These are phyloP conservation scores for Gephyroberyx darwinii DNA, from an alignment of 2,797 vertebrate genomes.

Conservation along the genomic window DNA sequence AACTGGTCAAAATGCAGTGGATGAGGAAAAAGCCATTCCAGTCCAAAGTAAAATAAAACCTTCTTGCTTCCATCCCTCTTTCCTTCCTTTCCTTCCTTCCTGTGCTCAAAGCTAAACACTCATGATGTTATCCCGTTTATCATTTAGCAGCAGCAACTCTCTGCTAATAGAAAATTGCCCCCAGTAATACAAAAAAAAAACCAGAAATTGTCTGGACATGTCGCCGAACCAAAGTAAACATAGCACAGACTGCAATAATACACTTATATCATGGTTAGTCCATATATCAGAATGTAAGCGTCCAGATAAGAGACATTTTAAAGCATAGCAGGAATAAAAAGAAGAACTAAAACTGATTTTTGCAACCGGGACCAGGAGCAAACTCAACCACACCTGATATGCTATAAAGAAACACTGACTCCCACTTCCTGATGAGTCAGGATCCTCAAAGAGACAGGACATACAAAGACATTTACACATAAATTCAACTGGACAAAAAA, in stretches of 20 bases:
- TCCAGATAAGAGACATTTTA: constrained; percentile 24
- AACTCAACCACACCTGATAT: constrained; percentile 50
- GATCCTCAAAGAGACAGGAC: neutral
- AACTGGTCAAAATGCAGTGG: neutral
- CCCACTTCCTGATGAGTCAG: constrained; percentile 67
- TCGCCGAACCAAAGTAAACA: neutral
- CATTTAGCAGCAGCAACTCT: too few relatives aligned
- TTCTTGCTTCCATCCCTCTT: neutral
- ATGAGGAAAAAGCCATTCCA: neutral
- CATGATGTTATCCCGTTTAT: too few relatives aligned
- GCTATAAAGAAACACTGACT: constrained; percentile 53
- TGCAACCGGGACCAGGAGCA: constrained; percentile 6
- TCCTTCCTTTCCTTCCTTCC: neutral
- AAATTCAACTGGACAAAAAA: neutral
- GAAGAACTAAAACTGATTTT: constrained; percentile 8
- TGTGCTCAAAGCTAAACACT: too few relatives aligned
- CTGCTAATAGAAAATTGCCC: too few relatives aligned
- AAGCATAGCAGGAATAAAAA: constrained; percentile 31
- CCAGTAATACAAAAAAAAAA: too few relatives aligned
- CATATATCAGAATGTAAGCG: neutral
- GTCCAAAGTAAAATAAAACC: neutral
- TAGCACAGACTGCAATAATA: neutral
- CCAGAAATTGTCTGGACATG: neutral
- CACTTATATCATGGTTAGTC: neutral
- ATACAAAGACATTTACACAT: constrained; percentile 12